Conservation (phyloP, 2,888 invertebrate species). For the Synanthedon formicaeformis region DNA sequence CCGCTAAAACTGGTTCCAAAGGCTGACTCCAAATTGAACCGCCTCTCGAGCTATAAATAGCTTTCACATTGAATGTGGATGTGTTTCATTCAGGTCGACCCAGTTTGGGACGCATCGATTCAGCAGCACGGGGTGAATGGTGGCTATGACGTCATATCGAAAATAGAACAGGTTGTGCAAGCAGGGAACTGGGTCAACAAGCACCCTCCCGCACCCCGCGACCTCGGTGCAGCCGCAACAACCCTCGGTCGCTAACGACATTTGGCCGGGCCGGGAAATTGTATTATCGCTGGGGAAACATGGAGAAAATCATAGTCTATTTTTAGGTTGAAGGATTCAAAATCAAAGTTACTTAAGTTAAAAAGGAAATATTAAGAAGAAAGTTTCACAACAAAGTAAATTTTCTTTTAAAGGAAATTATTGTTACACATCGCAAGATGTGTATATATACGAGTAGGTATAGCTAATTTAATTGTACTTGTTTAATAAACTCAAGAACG, state of each 20-base stretch:
- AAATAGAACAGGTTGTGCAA: conserved; percentile 59
- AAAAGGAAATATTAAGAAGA: not conserved
- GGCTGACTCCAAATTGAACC: conserved; percentile 23
- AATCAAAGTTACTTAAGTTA: not conserved
- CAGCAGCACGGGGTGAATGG: conserved; percentile 57
- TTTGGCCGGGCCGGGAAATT: conserved; percentile 20
- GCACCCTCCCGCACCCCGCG: conserved; percentile 26
- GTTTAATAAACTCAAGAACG: no score
- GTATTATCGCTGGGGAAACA: conserved; percentile 17
- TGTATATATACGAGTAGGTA: no score
- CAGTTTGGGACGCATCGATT: conserved; percentile 56
- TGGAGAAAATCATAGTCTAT: conserved; percentile 8
- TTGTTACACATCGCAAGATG: no score
- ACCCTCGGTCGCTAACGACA: conserved; percentile 15
- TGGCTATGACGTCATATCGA: conserved; percentile 56
- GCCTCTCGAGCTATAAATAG: conserved; percentile 49
- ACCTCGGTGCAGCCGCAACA: conserved; percentile 10
- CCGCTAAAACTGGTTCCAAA: conserved; percentile 36
- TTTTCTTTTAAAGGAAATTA: no score
- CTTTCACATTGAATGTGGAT: conserved; percentile 42
- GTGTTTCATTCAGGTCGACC: conserved; percentile 59
- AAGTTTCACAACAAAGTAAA: no score
- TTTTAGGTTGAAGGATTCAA: not conserved
- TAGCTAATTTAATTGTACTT: no score
- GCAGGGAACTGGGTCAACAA: conserved; percentile 43